Conservation (phyloP, 2,888 invertebrate genomes). For the Flexamia atlantica region DNA sequence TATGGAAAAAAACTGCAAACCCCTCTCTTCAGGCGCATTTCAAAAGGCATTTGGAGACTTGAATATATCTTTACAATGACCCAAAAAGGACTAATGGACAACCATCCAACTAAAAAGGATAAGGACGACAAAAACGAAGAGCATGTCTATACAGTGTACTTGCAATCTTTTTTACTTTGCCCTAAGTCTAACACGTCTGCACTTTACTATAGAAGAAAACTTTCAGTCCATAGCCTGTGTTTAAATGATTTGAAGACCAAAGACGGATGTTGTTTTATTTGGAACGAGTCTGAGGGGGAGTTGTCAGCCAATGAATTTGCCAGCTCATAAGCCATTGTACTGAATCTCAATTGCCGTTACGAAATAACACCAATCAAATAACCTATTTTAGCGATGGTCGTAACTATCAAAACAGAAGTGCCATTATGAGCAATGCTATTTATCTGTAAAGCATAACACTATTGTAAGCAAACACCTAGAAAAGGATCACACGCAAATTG, state of each 20-base stretch:
- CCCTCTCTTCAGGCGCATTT: constrained; percentile 46
- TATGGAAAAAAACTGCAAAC: neutral
- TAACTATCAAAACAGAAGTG: neutral
- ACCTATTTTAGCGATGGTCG: neutral
- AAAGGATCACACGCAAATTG: constrained; percentile 60
- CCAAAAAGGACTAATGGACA: constrained; percentile 64
- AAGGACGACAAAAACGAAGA: neutral
- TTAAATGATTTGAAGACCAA: neutral
- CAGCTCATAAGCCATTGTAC: neutral
- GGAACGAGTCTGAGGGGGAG: no score
- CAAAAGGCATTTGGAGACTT: constrained; percentile 35
- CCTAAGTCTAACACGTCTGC: neutral
- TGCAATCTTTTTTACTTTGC: neutral
- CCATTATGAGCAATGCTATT: constrained; percentile 53
- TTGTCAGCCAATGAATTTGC: neutral
- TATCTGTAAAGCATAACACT: constrained; percentile 22
- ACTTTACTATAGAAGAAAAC: neutral
- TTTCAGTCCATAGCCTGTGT: neutral
- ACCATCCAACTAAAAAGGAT: constrained; percentile 49
- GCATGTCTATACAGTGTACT: neutral
- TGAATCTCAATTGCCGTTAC: neutral
- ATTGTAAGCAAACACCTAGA: constrained; percentile 46
- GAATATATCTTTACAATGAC: constrained; percentile 65
- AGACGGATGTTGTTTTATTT: no score
- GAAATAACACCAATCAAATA: neutral